A percentile compares a stretch with the other conserved stretches of the same genome.
Evolutionary conservation across 2,797 vertebrate genomes (phyloP).

Genomic region (Glossophaga mutica): DNA sequence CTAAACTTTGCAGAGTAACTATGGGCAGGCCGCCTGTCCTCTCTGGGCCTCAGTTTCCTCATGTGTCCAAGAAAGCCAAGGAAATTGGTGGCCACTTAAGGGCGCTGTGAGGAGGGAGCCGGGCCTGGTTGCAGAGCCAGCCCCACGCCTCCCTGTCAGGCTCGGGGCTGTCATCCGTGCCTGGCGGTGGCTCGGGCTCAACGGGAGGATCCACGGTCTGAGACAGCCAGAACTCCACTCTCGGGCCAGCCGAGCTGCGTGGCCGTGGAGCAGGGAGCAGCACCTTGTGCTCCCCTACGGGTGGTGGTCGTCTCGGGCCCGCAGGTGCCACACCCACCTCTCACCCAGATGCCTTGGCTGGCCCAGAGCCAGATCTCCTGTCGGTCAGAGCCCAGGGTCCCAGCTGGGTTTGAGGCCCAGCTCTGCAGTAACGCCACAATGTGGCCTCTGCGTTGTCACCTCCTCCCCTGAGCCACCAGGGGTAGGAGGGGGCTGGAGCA

Average conservation of each 20-base stretch:
- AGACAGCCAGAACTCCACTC: not conserved
- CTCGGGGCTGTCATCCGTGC: not conserved
- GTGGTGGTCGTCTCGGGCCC: accelerated
- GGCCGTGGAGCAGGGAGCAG: not conserved
- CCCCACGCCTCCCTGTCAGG: not conserved
- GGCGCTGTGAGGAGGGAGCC: not conserved
- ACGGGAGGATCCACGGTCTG: accelerated
- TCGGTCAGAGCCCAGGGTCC: slow-evolving; percentile 45
- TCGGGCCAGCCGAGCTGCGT: accelerated
- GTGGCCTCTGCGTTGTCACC: accelerated
- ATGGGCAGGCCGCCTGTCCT: not conserved
- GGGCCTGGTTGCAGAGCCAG: not conserved
- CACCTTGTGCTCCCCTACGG: accelerated
- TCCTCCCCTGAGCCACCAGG: not conserved
- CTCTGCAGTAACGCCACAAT: not conserved
- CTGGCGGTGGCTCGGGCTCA: accelerated
- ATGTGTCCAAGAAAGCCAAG: too few relatives aligned
- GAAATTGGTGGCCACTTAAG: not conserved
- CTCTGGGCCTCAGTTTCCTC: not conserved
- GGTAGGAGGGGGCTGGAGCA: not conserved
- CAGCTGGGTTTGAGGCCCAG: not conserved
- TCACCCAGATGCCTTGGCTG: not conserved
- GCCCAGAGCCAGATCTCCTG: not conserved
- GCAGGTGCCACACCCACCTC: not conserved
- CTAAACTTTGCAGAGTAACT: not conserved